Conservation (phyloP, 1,140 invertebrate species). For the Nasonia longicornis region DNA sequence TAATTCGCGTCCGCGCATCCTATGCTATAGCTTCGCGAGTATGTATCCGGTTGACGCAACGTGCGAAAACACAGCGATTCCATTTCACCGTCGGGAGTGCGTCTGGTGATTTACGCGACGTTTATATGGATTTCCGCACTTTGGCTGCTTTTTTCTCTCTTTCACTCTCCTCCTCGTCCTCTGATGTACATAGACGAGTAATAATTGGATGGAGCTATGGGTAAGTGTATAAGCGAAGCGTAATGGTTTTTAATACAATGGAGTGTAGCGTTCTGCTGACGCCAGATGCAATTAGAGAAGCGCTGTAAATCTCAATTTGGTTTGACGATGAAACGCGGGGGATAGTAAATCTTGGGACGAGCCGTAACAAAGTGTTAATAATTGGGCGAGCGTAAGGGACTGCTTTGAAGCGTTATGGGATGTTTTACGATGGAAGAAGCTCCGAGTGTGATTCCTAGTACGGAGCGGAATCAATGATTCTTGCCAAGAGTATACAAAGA, state of each 20-base stretch:
- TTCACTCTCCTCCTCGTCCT: background rate
- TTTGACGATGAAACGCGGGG: background rate
- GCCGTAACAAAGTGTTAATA: background rate
- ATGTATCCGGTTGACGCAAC: background rate
- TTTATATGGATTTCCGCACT: slow-evolving; percentile 6
- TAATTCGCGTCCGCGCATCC: background rate
- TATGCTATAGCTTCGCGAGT: background rate
- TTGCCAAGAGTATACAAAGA: background rate
- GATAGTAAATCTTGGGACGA: background rate
- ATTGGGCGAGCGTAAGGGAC: background rate
- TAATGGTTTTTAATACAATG: background rate
- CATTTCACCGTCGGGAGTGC: background rate
- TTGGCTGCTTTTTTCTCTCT: background rate
- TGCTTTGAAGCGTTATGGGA: no score
- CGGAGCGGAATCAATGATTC: no score
- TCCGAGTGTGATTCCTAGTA: no score
- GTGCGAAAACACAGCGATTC: background rate
- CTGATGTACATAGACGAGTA: background rate
- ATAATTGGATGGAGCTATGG: background rate
- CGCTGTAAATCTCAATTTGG: background rate
- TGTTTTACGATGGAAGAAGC: background rate
- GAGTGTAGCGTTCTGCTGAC: no score
- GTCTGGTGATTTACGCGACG: background rate
- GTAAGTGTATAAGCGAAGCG: background rate
- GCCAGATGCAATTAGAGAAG: background rate